Evolutionary conservation across 2,888 invertebrate species (phyloP), one percentile per base, ranked within the genome.

Genomic region (Eupeodes latifasciatus): DNA sequence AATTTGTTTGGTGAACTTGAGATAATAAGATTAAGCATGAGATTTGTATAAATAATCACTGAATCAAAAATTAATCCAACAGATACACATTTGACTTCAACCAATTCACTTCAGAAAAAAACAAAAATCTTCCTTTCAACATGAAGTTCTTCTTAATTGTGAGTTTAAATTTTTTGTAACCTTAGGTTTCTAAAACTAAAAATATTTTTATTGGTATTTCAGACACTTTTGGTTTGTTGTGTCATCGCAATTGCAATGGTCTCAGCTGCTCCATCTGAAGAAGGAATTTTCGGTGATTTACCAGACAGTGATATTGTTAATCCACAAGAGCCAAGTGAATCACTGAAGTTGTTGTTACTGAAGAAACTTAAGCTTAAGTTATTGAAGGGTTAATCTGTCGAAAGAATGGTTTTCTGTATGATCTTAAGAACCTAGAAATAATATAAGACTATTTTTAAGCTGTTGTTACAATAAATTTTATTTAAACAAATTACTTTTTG

Each of bases 271-370:
- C 57, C 72, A 36, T 49, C 51, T 0, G 75, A 75, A 51, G 75
- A 75, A 53, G 75, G 75, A 75, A 62, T 62, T 12, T 53, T 75
- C 5, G 75, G 16, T 2, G 75, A 75, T 47, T n/a, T 74, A 27
- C 47, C 59, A 0, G 74, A 61, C 9, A 55, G 55, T 74, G 74
- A 74, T 19, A 11, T 61, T 4, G 34, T n/a, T 6, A 74, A 61
- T 10, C 74, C 74, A 47, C 74, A 74, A 36, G 74, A 59, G 6
- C 59, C 47, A 27, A 59, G 9, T 2, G 59, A 59, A 36, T 27
- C 36, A 1, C 1, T 74, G 5, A 61, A 59, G 49, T 7, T 74
- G 27, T 61, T 74, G 34, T 47, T 74, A 27, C 40, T 74, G 10
- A 74, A 74, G 61, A 74, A 74, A 3, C 34, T 74, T 0, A 59